Percentiles rank a stretch among this genome's conserved stretches.
Evolutionary conservation across 1,140 invertebrate genomes (phyloP).

Genomic region (Penaeus japonicus): DNA sequence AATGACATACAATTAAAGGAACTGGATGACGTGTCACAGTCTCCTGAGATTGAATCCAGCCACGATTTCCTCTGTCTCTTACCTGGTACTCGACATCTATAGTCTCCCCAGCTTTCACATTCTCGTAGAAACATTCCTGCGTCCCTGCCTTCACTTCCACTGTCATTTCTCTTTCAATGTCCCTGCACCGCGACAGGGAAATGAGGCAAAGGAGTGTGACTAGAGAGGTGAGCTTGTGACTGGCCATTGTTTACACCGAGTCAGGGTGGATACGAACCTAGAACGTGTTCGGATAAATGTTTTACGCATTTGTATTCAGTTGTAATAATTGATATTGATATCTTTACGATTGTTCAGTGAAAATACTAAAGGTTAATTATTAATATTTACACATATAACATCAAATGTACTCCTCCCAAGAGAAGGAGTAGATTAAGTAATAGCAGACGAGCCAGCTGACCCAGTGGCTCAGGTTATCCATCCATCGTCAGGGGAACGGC

Average conservation of each 20-base stretch:
- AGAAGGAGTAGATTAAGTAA: too few relatives aligned
- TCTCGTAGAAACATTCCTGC: slow-evolving; percentile 51
- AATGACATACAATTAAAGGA: not conserved
- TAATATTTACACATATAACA: not conserved
- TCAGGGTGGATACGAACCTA: not conserved
- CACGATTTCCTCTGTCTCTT: not conserved
- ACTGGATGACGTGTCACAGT: not conserved
- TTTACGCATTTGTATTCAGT: not conserved
- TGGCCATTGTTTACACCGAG: slow-evolving; percentile 46
- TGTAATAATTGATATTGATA: too few relatives aligned
- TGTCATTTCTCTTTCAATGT: slow-evolving; percentile 56
- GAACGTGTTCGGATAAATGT: not conserved
- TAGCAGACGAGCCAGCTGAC: too few relatives aligned
- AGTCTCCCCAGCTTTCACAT: slow-evolving; percentile 45
- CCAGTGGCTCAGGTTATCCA: too few relatives aligned
- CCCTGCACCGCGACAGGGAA: slow-evolving; percentile 19
- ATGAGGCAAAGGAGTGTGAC: not conserved
- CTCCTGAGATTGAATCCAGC: not conserved
- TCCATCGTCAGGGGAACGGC: too few relatives aligned
- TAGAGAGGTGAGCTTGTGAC: slow-evolving; percentile 24
- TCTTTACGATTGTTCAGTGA: not conserved
- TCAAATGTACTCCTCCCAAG: too few relatives aligned
- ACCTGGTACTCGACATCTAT: slow-evolving; percentile 53
- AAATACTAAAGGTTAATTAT: not conserved
- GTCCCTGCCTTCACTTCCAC: slow-evolving; percentile 46